Conservation (phyloP, 2,888 invertebrate genomes). For the Xestobium rufovillosum region DNA sequence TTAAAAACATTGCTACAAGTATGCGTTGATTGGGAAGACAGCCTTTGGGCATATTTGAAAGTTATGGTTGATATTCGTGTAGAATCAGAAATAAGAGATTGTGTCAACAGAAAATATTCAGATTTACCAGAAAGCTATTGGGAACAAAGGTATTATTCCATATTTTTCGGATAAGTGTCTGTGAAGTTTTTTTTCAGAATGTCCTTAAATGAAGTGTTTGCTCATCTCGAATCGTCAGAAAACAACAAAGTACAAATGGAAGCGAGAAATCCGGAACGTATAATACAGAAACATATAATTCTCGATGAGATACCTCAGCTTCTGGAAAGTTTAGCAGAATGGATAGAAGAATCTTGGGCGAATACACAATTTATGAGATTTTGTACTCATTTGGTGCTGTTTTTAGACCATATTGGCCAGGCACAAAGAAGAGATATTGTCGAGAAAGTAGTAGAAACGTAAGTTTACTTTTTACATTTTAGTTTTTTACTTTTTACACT, state of each 20-base stretch:
- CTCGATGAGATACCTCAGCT: slow-evolving; percentile 70
- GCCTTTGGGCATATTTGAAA: slow-evolving; percentile 81
- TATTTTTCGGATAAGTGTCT: slow-evolving; percentile 1
- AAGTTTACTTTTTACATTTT: slow-evolving; percentile 35
- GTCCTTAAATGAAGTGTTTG: slow-evolving; percentile 61
- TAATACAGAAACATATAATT: slow-evolving; percentile 79
- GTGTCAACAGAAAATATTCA: slow-evolving; percentile 48
- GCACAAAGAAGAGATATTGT: slow-evolving; percentile 62
- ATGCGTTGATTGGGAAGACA: slow-evolving; percentile 81
- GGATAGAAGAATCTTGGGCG: slow-evolving; percentile 51
- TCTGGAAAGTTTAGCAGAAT: slow-evolving; percentile 61
- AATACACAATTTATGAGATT: slow-evolving; percentile 64
- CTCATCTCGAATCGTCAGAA: slow-evolving; percentile 55
- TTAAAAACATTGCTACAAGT: slow-evolving; percentile 66
- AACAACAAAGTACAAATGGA: slow-evolving; percentile 50
- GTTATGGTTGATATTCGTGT: slow-evolving; percentile 78
- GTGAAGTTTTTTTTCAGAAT: slow-evolving; percentile 45
- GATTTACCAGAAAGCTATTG: slow-evolving; percentile 61
- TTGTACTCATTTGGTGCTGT: slow-evolving; percentile 75
- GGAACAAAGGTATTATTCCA: slow-evolving; percentile 46
- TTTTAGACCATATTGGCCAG: slow-evolving; percentile 73
- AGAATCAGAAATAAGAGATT: slow-evolving; percentile 66
- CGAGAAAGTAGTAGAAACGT: slow-evolving; percentile 67
- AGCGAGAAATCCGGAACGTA: slow-evolving; percentile 59
- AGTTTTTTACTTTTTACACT: background rate